phyloP scores from a whole-genome alignment of 2,113 vertebrate genomes.

The Ochotona princeps region DNA sequence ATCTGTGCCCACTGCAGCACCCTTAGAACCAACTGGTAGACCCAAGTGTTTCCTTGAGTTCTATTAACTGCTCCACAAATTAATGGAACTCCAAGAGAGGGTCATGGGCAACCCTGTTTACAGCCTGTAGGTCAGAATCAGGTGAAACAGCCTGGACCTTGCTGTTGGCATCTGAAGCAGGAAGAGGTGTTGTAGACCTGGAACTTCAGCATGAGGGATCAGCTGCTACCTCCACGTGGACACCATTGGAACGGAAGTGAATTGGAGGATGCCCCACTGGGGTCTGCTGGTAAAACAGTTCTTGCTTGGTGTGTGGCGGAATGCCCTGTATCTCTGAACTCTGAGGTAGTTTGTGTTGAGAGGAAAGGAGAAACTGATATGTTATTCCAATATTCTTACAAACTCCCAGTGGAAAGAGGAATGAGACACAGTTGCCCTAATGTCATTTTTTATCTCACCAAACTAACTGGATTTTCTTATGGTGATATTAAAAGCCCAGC shows the following conservation, averaged over 20 bases:
- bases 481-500: constrained; percentile 7
- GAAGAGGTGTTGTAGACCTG: too few species aligned
- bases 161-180: not conserved
- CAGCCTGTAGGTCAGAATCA: not conserved
- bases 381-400: not conserved
- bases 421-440: not conserved
- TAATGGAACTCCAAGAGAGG: not conserved
- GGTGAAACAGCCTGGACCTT: not conserved
- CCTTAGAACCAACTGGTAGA: not conserved
- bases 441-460: not conserved
- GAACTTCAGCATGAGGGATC: not conserved
- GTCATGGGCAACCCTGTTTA: not conserved
- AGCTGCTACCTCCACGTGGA: not conserved
- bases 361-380: not conserved
- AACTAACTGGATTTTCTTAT: not conserved
- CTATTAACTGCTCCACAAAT: not conserved
- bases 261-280: not conserved
- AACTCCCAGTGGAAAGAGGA: constrained; percentile 23
- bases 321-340: not conserved
- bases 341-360: not conserved
- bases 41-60: not conserved
- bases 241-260: not conserved
- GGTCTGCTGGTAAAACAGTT: not conserved
- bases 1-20: not conserved
- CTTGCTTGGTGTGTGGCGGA: not conserved